These are phyloP conservation scores for Eledone cirrhosa DNA, from an alignment of 2,888 invertebrate species.

Conservation along the genomic window DNA sequence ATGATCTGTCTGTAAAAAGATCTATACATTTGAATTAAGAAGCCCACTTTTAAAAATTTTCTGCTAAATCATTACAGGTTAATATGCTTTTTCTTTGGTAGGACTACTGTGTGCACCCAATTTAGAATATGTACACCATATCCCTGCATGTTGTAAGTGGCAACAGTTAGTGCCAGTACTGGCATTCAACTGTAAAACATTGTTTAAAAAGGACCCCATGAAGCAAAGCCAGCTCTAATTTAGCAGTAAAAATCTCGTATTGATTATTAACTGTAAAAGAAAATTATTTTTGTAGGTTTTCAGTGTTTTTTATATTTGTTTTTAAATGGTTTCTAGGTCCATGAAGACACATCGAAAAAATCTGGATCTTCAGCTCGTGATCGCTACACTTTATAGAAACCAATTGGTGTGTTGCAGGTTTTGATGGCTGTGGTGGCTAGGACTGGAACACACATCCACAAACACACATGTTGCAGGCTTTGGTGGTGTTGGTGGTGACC, in stretches of 20 bases:
- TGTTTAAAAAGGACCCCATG: too few relatives aligned
- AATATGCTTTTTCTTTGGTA: too few relatives aligned
- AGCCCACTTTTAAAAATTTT: too few relatives aligned
- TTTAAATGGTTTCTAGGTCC: slow-evolving; percentile 46
- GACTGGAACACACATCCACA: not conserved
- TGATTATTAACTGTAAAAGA: not conserved
- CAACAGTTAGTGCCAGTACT: too few relatives aligned
- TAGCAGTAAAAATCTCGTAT: not conserved
- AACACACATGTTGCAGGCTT: not conserved
- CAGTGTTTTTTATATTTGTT: slow-evolving; percentile 11
- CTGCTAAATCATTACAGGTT: too few relatives aligned
- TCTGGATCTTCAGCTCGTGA: slow-evolving; percentile 59
- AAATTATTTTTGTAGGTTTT: not conserved
- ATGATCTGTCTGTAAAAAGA: too few relatives aligned
- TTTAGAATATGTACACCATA: too few relatives aligned
- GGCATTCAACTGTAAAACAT: too few relatives aligned
- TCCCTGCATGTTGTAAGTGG: too few relatives aligned
- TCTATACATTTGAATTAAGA: too few relatives aligned
- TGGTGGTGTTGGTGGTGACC: not conserved
- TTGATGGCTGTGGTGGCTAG: slow-evolving; percentile 1
- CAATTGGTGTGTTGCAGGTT: not conserved
- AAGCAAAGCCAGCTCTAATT: too few relatives aligned
- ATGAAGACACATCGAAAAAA: slow-evolving; percentile 57
- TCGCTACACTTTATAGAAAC: slow-evolving; percentile 54
- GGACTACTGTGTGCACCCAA: too few relatives aligned